Percentiles rank a stretch among this genome's conserved stretches.
Evolutionary conservation across 2,797 vertebrate species (phyloP).

Genomic region (Halcyon chelicuti): DNA sequence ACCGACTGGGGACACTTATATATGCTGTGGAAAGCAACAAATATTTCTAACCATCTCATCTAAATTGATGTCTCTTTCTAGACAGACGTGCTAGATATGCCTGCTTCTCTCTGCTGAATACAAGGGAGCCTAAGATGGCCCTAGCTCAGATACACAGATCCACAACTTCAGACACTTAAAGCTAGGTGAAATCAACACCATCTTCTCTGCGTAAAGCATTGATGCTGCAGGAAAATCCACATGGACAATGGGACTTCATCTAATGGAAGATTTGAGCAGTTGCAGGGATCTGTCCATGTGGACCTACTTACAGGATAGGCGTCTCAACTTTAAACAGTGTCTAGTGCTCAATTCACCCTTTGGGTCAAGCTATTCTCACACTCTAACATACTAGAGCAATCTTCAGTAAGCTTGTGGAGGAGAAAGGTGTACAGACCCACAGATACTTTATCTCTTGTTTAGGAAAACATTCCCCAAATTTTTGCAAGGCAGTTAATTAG

Average conservation of each 20-base stretch:
- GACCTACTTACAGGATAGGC: not conserved
- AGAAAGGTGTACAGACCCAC: not conserved
- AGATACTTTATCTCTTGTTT: not conserved
- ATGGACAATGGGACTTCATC: not conserved
- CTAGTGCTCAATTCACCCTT: not conserved
- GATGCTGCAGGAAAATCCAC: not conserved
- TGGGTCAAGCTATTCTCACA: not conserved
- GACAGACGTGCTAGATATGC: not conserved
- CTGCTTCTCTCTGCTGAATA: not conserved
- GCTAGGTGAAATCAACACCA: not conserved
- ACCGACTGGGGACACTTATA: not conserved
- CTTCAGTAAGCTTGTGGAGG: not conserved
- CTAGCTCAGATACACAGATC: not conserved
- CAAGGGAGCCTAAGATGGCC: not conserved
- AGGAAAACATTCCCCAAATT: not conserved
- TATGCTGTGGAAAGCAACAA: not conserved
- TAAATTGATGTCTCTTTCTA: not conserved
- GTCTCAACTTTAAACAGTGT: not conserved
- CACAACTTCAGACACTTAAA: not conserved
- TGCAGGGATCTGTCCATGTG: not conserved
- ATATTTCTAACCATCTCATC: not conserved
- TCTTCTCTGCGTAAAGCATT: not conserved
- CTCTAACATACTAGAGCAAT: not conserved
- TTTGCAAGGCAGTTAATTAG: not conserved
- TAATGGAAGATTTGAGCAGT: not conserved